Percentiles rank a stretch among this genome's conserved stretches.
Evolutionary conservation across 2,888 invertebrate species (phyloP).

Genomic region (Gymnocheta viridis): DNA sequence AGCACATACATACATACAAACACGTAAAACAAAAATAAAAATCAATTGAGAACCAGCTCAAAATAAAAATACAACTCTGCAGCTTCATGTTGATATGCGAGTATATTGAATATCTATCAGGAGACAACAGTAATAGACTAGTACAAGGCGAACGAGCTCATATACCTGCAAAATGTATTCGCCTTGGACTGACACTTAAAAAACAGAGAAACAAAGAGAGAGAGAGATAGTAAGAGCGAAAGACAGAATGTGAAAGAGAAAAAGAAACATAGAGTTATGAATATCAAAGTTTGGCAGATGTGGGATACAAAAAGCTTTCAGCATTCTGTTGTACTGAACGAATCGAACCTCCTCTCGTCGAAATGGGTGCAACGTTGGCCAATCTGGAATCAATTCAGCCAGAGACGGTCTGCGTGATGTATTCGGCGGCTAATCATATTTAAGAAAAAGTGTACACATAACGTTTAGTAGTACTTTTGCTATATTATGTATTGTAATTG

Average conservation of each 20-base stretch:
- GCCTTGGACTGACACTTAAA: too few species aligned
- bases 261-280: too few species aligned
- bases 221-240: neutral
- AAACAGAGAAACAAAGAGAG: neutral
- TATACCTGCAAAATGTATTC: too few species aligned
- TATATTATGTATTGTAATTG: too few species aligned
- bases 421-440: slow-evolving; percentile 77
- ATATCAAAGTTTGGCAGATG: neutral
- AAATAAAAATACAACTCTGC: neutral
- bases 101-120: neutral
- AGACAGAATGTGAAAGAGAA: neutral
- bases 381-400: slow-evolving; percentile 97
- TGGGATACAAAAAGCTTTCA: neutral
- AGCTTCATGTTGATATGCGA: neutral
- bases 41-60: neutral
- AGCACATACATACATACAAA: neutral
- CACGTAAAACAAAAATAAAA: neutral
- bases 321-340: neutral
- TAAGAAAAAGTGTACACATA: slow-evolving; percentile 12
- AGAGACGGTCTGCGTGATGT: slow-evolving; percentile 91
- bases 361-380: slow-evolving; percentile 87
- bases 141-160: too few species aligned
- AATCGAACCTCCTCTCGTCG: slow-evolving; percentile 86
- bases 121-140: neutral
- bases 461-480: neutral